Percentiles rank a stretch among this genome's conserved stretches.
Conservation (phyloP, 2,113 vertebrate species). For the Chamaetylas fuelleborni region DNA sequence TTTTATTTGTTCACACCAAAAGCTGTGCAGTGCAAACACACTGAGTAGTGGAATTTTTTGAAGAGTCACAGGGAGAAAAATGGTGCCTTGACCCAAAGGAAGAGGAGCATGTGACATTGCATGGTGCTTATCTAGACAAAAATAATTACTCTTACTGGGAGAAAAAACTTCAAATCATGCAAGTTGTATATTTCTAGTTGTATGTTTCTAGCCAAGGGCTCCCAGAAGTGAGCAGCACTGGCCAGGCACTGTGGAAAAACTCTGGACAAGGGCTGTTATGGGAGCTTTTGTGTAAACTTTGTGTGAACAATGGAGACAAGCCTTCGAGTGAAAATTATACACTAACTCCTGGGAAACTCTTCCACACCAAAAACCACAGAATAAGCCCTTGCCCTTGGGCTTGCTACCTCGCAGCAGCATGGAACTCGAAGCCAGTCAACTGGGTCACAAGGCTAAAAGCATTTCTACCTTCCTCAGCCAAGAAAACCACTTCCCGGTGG, state of each 20-base stretch:
- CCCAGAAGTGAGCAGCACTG: not conserved
- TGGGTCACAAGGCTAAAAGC: slow-evolving; percentile 58
- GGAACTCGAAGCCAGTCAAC: slow-evolving; percentile 45
- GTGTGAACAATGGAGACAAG: not conserved
- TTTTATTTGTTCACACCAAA: not conserved
- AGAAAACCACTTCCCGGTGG: slow-evolving; percentile 65
- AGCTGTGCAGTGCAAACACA: not conserved
- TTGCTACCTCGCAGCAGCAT: not conserved
- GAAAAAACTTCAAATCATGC: not conserved
- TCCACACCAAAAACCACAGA: not conserved
- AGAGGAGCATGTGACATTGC: not conserved
- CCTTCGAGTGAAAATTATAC: not conserved
- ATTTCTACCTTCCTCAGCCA: slow-evolving; percentile 58
- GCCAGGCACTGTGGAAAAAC: not conserved
- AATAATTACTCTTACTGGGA: not conserved
- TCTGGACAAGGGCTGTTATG: not conserved
- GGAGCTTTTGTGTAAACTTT: not conserved
- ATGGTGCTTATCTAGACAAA: not conserved
- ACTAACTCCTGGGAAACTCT: slow-evolving; percentile 23
- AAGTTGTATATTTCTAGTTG: not conserved
- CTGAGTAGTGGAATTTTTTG: not conserved
- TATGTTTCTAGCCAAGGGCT: not conserved
- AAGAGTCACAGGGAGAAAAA: not conserved
- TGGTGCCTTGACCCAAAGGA: not conserved
- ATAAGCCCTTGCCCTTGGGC: slow-evolving; percentile 7